Conservation (phyloP, 2,888 invertebrate species). For the Ecdyonurus torrentis region DNA sequence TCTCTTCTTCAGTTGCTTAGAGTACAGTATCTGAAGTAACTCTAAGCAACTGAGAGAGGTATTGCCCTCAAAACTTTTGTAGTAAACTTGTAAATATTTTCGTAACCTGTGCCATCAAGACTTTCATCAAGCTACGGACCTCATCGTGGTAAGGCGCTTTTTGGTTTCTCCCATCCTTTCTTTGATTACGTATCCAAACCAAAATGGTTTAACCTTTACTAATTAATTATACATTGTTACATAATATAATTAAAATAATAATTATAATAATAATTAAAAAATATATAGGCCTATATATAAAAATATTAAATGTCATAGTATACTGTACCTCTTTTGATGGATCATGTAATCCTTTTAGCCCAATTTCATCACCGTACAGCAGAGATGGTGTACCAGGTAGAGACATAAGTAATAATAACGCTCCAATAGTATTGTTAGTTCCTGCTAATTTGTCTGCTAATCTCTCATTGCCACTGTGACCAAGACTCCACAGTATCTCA, state of each 20-base stretch:
- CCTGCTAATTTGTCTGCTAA: constrained; percentile 36
- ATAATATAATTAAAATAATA: constrained; percentile 14
- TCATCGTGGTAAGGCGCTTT: too few relatives aligned
- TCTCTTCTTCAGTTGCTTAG: too few relatives aligned
- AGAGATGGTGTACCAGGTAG: constrained; percentile 75
- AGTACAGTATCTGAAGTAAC: too few relatives aligned
- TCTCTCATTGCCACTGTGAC: constrained; percentile 25
- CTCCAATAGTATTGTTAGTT: constrained; percentile 46
- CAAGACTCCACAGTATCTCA: neutral
- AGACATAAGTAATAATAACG: constrained; percentile 56
- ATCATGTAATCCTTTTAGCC: constrained; percentile 40
- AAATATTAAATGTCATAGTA: neutral
- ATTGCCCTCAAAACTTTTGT: too few relatives aligned
- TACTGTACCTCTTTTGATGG: constrained; percentile 32
- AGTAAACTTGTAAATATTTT: too few relatives aligned
- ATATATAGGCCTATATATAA: neutral
- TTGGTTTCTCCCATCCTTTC: too few relatives aligned
- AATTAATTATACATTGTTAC: too few relatives aligned
- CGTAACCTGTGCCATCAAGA: too few relatives aligned
- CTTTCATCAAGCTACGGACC: too few relatives aligned
- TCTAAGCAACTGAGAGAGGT: too few relatives aligned
- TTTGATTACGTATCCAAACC: too few relatives aligned
- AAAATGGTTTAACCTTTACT: too few relatives aligned
- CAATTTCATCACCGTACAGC: constrained; percentile 86
- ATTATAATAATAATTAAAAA: constrained; percentile 21